These are phyloP conservation scores for Tachina lurida DNA, from an alignment of 2,888 invertebrate species.

Conservation along the genomic window DNA sequence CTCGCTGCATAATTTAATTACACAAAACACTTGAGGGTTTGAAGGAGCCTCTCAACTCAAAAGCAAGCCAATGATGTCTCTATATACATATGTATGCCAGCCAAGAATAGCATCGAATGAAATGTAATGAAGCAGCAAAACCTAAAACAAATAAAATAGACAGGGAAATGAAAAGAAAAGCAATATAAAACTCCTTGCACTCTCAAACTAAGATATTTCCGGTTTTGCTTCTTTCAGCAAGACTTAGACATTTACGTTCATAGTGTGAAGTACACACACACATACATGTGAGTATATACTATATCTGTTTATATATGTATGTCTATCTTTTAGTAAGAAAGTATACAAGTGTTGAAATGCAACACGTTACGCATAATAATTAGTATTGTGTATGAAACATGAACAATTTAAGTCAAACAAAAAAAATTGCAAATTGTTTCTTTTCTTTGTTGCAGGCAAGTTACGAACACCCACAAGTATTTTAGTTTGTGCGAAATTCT, in stretches of 20 bases:
- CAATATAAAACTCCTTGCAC: conserved; percentile 24
- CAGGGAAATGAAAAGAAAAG: conserved; percentile 38
- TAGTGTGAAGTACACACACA: not conserved
- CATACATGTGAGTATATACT: not conserved
- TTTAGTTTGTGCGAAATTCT: conserved; percentile 9
- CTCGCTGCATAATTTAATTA: conserved; percentile 70
- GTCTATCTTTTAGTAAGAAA: not conserved
- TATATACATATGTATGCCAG: conserved; percentile 32
- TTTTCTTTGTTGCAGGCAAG: conserved; percentile 30
- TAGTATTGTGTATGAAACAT: conserved; percentile 59
- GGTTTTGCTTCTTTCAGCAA: conserved; percentile 10
- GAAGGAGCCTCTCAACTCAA: conserved; percentile 53
- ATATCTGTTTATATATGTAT: too few relatives aligned
- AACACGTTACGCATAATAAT: conserved; percentile 71
- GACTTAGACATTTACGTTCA: not conserved
- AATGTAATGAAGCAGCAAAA: conserved; percentile 30
- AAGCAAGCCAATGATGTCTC: conserved; percentile 66
- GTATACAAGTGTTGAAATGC: conserved; percentile 67
- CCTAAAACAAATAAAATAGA: conserved; percentile 46
- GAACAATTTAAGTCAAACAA: conserved; percentile 37
- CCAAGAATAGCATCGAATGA: conserved; percentile 37
- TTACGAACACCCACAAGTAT: not conserved
- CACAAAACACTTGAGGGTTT: conserved; percentile 69
- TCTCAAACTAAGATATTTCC: conserved; percentile 10
- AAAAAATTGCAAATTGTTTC: conserved; percentile 33